Evolutionary conservation across 2,888 invertebrate species (phyloP).

Genomic region (Halictus ligatus): DNA sequence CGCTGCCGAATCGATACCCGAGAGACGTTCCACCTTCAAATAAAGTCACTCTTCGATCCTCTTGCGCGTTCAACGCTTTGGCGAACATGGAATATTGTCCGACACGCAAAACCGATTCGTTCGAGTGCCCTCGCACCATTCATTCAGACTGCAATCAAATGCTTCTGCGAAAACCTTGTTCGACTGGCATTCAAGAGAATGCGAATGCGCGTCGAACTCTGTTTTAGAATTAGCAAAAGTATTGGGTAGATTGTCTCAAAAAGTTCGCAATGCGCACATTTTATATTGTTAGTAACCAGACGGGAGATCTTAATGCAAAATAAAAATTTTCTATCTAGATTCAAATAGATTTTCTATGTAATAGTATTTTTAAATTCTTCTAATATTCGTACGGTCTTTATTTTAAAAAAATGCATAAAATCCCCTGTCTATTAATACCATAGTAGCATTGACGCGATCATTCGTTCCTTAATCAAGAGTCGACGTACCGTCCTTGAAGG

Average conservation of each 20-base stretch:
- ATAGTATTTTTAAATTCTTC: too few species aligned
- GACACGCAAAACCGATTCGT: neutral
- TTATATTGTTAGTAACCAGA: neutral
- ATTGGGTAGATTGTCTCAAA: neutral
- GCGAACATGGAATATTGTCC: neutral
- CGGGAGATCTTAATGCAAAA: neutral
- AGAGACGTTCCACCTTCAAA: slow-evolving; percentile 46
- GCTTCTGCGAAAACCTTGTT: neutral
- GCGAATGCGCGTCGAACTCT: neutral
- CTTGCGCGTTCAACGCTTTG: neutral
- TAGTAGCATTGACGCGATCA: too few species aligned
- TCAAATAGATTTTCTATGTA: too few species aligned
- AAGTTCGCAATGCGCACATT: neutral
- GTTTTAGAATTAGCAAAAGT: neutral
- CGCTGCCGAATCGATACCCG: slow-evolving; percentile 64
- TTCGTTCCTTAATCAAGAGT: neutral
- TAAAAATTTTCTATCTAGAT: neutral
- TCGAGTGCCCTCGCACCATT: neutral
- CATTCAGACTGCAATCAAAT: neutral
- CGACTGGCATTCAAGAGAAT: neutral
- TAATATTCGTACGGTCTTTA: too few species aligned
- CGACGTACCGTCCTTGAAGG: slow-evolving; percentile 72
- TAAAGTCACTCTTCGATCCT: slow-evolving; percentile 34
- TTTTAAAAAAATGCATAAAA: too few species aligned
- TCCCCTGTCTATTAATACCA: too few species aligned